Evolutionary conservation across 2,797 vertebrate species (phyloP), one percentile per base, ranked within the genome.

Genomic region (Muraenolepis orangiensis): DNA sequence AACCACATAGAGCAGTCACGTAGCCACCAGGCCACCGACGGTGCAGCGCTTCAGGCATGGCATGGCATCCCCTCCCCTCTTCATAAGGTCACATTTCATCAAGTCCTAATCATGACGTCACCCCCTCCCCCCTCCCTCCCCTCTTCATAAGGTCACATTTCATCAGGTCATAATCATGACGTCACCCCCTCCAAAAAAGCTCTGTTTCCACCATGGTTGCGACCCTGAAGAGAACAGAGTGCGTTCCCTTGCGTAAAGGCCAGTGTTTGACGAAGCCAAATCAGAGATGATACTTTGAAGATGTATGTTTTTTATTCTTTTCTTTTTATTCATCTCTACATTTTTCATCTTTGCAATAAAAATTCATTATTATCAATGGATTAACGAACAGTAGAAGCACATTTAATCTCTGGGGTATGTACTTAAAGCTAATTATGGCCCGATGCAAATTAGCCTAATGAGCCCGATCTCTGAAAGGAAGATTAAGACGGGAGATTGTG

Each of bases 351-450:
- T 81, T 74, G 28, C 71, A 36, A 61, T 72, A n/a, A 42, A 69
- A 30, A 28, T 51, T 78, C 66, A 31, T 8, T 72, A 72, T 74
- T 30, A 66, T 68, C 30, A 76, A 71, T 32, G 70, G 71, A 42
- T 70, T 32, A 76, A 71, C 26, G 61, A 66, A 78, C 76, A 76
- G 67, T 77, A 70, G 76, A 81, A 81, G 57, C 40, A 20, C 79
- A 83, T 29, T 70, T 42, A 72, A 57, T 85, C 30, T 83, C 69
- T 23, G 76, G 69, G 73, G 57, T n/a, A 79, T 82, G 51, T 72
- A 76, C 66, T 81, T 79, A 74, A 81, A 80, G 74, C 73, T 81
- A 78, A 80, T 86, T 75, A 82, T 26, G 75, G 64, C 28, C 72
- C 38, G 31, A 82, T 75, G 78, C 72, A 81, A 81, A 12, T 0